These are phyloP conservation scores for Aramus guarauna DNA, from an alignment of 2,113 vertebrate genomes.

Conservation along the genomic window DNA sequence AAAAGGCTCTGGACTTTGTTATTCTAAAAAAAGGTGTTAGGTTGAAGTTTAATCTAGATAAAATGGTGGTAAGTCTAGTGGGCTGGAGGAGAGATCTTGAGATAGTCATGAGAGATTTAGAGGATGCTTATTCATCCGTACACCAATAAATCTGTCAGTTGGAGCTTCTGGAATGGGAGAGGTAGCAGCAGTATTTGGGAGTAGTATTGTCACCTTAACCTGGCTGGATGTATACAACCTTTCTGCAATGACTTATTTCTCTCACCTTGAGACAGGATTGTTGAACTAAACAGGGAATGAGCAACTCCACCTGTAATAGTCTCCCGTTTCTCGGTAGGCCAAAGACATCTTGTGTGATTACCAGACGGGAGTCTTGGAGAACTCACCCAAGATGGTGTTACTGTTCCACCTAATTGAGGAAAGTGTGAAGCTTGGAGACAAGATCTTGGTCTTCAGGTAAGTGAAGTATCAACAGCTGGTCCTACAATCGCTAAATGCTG, in stretches of 20 bases:
- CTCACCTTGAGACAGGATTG: not conserved
- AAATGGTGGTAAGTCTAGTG: not conserved
- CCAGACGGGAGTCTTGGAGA: slow-evolving; percentile 88
- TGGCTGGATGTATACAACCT: not conserved
- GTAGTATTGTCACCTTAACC: not conserved
- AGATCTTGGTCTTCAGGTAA: slow-evolving; percentile 97
- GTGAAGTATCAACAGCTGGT: not conserved
- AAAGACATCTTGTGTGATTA: slow-evolving; percentile 93
- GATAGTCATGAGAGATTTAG: not conserved
- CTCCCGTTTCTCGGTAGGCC: slow-evolving; percentile 75
- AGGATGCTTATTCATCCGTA: not conserved
- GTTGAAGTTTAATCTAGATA: not conserved
- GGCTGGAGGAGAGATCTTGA: not conserved
- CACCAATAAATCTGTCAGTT: not conserved
- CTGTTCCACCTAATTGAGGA: slow-evolving; percentile 97
- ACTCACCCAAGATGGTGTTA: slow-evolving; percentile 96
- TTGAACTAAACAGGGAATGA: slow-evolving; percentile 3
- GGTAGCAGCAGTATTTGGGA: not conserved
- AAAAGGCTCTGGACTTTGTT: not conserved
- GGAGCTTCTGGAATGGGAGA: not conserved
- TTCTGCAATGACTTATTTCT: not conserved
- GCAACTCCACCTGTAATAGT: slow-evolving; percentile 10
- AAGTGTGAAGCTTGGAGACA: slow-evolving; percentile 89
- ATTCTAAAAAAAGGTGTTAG: not conserved
- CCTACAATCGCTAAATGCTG: not conserved